Conservation (phyloP, 2,888 invertebrate genomes). For the Tinea pellionella region DNA sequence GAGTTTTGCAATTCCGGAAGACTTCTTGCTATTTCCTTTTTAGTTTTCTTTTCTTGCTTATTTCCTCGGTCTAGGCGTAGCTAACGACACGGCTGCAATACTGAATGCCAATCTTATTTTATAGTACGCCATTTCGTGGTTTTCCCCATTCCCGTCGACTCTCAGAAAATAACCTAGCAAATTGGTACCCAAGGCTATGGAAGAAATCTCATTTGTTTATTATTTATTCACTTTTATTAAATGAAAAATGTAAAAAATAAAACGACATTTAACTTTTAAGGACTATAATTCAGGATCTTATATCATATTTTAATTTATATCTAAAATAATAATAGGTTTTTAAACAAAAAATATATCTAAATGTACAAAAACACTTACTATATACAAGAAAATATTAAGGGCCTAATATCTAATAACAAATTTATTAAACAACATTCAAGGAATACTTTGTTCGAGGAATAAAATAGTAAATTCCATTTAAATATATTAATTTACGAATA, state of each 20-base stretch:
- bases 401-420: conserved; percentile 1
- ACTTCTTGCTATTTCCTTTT: neutral
- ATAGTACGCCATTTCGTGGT: neutral
- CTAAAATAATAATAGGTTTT: conserved; percentile 43
- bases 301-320: conserved; percentile 58
- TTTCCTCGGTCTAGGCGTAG: neutral
- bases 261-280: conserved; percentile 20
- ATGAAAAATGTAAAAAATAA: neutral
- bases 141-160: neutral
- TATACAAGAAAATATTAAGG: conserved; percentile 3
- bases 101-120: conserved; percentile 1
- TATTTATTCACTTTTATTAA: neutral
- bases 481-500: neutral
- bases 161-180: neutral
- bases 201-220: neutral
- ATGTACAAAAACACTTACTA: conserved; percentile 52
- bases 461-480: neutral
- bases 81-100: conserved; percentile 1
- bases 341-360: conserved; percentile 56
- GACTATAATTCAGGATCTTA: conserved; percentile 58
- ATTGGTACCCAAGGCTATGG: neutral
- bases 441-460: neutral
- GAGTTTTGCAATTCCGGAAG: too few species aligned
- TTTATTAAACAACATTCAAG: neutral
- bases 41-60: neutral